Percentiles rank a stretch among this genome's conserved stretches.
These are phyloP conservation scores for Dromius quadrimaculatus DNA, from an alignment of 2,888 invertebrate species.

Conservation along the genomic window DNA sequence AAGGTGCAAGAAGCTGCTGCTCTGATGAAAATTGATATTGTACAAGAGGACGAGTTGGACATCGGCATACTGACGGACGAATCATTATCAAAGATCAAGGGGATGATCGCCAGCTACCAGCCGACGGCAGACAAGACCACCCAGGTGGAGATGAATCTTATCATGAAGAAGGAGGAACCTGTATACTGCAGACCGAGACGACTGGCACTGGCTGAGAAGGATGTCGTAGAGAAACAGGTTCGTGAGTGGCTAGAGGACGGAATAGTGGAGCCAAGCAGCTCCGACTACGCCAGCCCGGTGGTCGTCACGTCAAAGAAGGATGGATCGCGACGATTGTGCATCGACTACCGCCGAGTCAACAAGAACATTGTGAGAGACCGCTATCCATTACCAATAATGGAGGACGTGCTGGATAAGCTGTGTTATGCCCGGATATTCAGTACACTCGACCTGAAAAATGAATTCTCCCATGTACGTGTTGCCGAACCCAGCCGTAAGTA, in stretches of 20 bases:
- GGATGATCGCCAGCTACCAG: conserved; percentile 7
- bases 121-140: conserved; percentile 13
- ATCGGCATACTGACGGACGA: not conserved
- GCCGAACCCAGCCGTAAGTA: conserved; percentile 56
- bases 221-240: conserved; percentile 54
- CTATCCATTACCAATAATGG: conserved; percentile 57
- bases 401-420: conserved; percentile 55
- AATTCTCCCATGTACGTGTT: conserved; percentile 58
- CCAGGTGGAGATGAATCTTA: conserved; percentile 1
- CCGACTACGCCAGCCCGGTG: conserved; percentile 57
- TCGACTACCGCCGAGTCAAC: conserved; percentile 57
- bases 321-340: conserved; percentile 54
- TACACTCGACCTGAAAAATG: conserved; percentile 55
- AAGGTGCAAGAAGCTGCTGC: not conserved
- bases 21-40: conserved; percentile 25
- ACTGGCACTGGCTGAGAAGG: conserved; percentile 44
- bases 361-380: conserved; percentile 55
- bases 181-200: conserved; percentile 14
- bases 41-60: conserved; percentile 26
- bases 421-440: conserved; percentile 52
- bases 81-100: not conserved
- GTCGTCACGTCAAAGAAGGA: conserved; percentile 56
- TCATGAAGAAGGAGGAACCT: conserved; percentile 10
- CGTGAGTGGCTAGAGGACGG: conserved; percentile 55
- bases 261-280: conserved; percentile 54